phyloP scores from a whole-genome alignment of 2,888 invertebrate species.

The Gymnoscelis rufifasciata region DNA sequence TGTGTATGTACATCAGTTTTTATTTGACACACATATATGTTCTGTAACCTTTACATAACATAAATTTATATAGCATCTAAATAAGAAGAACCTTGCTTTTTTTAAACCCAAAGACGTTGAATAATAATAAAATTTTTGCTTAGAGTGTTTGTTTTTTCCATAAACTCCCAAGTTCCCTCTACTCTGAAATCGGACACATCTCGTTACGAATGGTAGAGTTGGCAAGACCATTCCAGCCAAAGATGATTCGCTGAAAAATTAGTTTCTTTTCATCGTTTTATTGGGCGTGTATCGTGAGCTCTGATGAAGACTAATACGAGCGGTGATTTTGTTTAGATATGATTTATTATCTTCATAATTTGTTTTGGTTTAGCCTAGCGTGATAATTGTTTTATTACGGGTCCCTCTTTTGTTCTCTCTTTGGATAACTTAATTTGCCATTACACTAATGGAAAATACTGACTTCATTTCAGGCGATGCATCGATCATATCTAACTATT shows the following conservation, averaged over 20 bases:
- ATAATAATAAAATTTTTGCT: too few relatives aligned
- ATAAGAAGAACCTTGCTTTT: too few relatives aligned
- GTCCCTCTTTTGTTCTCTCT: conserved; percentile 4
- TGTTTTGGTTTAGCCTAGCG: conserved; percentile 43
- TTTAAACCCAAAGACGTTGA: too few relatives aligned
- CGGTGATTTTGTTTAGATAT: conserved; percentile 70
- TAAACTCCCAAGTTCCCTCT: too few relatives aligned
- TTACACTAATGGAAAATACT: conserved; percentile 1
- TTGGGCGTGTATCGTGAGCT: conserved; percentile 62
- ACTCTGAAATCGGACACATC: not conserved
- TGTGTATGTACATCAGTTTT: too few relatives aligned
- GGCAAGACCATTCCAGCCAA: conserved; percentile 41
- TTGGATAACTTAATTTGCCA: conserved; percentile 1
- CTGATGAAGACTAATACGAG: conserved; percentile 76
- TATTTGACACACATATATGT: too few relatives aligned
- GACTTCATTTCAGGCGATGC: not conserved
- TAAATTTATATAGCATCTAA: too few relatives aligned
- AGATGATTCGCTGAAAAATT: conserved; percentile 78
- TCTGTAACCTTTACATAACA: too few relatives aligned
- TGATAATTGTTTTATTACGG: conserved; percentile 32
- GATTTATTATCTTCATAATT: conserved; percentile 41
- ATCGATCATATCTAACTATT: not conserved
- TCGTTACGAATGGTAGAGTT: not conserved
- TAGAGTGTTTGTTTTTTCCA: too few relatives aligned
- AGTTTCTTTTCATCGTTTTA: conserved; percentile 77